Percentiles rank a stretch among this genome's conserved stretches.
These are phyloP conservation scores for Dolichallabes microphthalmus DNA, from an alignment of 2,113 vertebrate genomes.

Conservation along the genomic window DNA sequence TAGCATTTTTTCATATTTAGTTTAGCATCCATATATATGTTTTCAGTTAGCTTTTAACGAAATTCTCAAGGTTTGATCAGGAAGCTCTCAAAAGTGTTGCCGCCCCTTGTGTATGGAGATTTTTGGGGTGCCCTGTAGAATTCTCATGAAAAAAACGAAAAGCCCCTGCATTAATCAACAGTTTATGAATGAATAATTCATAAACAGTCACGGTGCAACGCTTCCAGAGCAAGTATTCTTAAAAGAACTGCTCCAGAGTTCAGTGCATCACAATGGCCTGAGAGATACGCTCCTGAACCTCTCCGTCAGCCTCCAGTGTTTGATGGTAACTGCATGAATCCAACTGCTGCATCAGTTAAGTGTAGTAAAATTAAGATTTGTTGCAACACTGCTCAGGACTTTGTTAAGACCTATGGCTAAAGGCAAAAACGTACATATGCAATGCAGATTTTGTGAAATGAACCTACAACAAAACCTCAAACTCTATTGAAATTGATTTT, in stretches of 20 bases:
- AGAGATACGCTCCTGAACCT: neutral
- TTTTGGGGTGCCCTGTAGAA: too few relatives aligned
- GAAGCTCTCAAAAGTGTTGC: too few relatives aligned
- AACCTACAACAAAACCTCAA: neutral
- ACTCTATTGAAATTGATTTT: neutral
- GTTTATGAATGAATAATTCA: neutral
- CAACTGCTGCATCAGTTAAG: conserved; percentile 14
- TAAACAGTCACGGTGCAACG: neutral
- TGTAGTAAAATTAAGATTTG: neutral
- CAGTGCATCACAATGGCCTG: neutral
- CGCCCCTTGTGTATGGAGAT: too few relatives aligned
- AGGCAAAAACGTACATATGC: neutral
- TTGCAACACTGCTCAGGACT: neutral
- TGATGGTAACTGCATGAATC: neutral
- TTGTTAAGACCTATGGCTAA: conserved; percentile 1
- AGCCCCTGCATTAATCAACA: neutral
- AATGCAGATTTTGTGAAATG: neutral
- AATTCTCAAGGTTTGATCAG: too few relatives aligned
- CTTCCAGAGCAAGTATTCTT: neutral
- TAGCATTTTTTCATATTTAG: too few relatives aligned
- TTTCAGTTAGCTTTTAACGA: too few relatives aligned
- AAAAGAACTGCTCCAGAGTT: neutral
- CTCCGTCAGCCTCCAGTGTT: neutral
- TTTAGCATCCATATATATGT: too few relatives aligned
- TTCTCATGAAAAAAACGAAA: too few relatives aligned